Evolutionary conservation across 1,140 invertebrate genomes (phyloP), one percentile per base, ranked within the genome.

Genomic region (Mercenaria mercenaria): DNA sequence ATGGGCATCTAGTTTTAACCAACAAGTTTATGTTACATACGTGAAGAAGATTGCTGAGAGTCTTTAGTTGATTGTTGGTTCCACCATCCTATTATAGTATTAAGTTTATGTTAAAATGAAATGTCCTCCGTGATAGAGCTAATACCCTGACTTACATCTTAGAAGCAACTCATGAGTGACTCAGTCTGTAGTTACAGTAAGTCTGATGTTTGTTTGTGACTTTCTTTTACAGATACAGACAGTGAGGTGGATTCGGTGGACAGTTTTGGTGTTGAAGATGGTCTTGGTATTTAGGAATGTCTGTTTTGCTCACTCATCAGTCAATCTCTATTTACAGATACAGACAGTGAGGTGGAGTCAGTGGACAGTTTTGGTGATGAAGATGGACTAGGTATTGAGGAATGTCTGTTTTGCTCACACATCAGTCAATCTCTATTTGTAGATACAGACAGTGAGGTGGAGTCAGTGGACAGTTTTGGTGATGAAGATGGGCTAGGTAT

Each of bases 401-500:
- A 98, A 93, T 99, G 99, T 95, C 96, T 99, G 10, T 99, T 99
- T 96, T 99, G 99, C 94, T 96, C 96, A 15, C 96, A 98, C 91
- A 97, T 98, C 72, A 98, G 97, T 94, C 96, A 96, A 50, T 97
- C 97, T 88, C 96, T 98, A 92, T 41, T 29, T 50, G 13, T 43
- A 84, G 85, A 88, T n/a, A 88, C 85, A 47, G 94, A 92, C 80
- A 94, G 92, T 87, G 94, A 94, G 77, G 93, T 86, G 20, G 95
- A 95, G 61, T 94, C 93, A 0, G 92, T 91, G 76, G 93, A 95
- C 61, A 92, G 91, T 87, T 91, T 84, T 74, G 91, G 91, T 92
- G 96, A 97, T 20, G 97, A 97, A 64, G 93, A 94, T 41, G 90
- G 97, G 2, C 96, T 98, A 69, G 96, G 97, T 39, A 96, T 97